phyloP scores from a whole-genome alignment of 2,113 vertebrate genomes.

The Pteruthius melanotis region DNA sequence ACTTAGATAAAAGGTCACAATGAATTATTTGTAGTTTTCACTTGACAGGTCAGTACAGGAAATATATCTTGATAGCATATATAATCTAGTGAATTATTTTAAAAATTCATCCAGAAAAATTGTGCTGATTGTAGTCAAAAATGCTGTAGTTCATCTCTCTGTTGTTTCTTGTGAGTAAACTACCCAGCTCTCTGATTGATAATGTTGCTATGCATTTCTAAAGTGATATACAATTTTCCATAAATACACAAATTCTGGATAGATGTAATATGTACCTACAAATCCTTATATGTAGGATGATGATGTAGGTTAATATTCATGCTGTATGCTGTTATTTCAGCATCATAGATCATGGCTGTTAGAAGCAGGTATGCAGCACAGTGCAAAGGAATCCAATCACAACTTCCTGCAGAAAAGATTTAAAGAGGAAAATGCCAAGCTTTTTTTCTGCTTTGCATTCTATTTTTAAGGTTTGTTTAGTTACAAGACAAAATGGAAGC shows the following conservation, averaged over 20 bases:
- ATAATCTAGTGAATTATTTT: not conserved
- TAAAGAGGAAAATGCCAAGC: not conserved
- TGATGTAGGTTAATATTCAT: not conserved
- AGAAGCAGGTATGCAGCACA: not conserved
- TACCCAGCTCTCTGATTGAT: not conserved
- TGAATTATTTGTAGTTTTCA: not conserved
- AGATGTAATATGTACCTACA: not conserved
- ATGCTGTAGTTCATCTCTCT: not conserved
- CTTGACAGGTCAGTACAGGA: not conserved
- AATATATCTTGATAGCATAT: not conserved
- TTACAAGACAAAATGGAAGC: conserved; percentile 28
- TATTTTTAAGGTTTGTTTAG: conserved; percentile 27
- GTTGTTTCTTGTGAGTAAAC: not conserved
- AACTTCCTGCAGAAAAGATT: not conserved
- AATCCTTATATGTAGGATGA: not conserved
- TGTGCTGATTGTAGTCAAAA: not conserved
- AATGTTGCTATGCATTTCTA: not conserved
- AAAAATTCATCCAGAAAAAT: not conserved
- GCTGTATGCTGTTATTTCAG: not conserved
- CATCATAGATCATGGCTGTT: not conserved
- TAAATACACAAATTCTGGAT: not conserved
- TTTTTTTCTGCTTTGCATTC: not conserved
- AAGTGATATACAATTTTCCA: not conserved
- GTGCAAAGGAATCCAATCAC: not conserved
- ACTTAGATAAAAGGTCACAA: not conserved